Percentiles rank a stretch among this genome's conserved stretches.
These are phyloP conservation scores for Bettongia penicillata DNA, from an alignment of 2,113 vertebrate species.

Conservation along the genomic window DNA sequence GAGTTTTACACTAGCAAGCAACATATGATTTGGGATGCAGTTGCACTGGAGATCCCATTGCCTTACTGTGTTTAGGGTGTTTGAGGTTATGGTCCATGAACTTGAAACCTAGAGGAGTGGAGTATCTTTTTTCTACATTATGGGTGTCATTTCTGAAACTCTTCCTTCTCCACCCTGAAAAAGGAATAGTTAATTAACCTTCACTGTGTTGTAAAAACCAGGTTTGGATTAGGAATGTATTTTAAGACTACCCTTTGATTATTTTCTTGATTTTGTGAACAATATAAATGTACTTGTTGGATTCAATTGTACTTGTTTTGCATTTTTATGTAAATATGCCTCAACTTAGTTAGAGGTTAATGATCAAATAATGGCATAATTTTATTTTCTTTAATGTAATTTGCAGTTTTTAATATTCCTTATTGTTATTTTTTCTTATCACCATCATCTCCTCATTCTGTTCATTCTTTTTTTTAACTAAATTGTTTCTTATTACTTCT, in stretches of 20 bases:
- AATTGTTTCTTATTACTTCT: not conserved
- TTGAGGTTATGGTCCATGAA: not conserved
- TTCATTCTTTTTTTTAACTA: not conserved
- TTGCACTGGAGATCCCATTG: not conserved
- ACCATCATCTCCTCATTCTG: not conserved
- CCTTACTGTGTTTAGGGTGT: not conserved
- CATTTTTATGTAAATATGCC: not conserved
- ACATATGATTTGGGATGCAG: not conserved
- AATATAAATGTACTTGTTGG: not conserved
- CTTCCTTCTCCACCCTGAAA: not conserved
- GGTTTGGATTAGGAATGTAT: not conserved
- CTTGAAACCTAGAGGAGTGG: not conserved
- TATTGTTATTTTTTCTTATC: not conserved
- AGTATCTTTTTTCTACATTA: not conserved
- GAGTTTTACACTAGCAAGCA: not conserved
- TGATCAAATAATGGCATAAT: not conserved
- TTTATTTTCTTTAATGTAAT: not conserved
- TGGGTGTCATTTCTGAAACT: not conserved
- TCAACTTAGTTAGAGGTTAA: not conserved
- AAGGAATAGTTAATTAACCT: not conserved
- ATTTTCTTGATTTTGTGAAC: not conserved
- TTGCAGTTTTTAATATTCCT: not conserved
- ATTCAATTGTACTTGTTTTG: not conserved
- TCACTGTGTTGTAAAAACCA: not conserved
- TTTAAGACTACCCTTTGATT: not conserved